Evolutionary conservation across 2,113 vertebrate species (phyloP), one percentile per base, ranked within the genome.

Genomic region (Periophthalmus modestus): DNA sequence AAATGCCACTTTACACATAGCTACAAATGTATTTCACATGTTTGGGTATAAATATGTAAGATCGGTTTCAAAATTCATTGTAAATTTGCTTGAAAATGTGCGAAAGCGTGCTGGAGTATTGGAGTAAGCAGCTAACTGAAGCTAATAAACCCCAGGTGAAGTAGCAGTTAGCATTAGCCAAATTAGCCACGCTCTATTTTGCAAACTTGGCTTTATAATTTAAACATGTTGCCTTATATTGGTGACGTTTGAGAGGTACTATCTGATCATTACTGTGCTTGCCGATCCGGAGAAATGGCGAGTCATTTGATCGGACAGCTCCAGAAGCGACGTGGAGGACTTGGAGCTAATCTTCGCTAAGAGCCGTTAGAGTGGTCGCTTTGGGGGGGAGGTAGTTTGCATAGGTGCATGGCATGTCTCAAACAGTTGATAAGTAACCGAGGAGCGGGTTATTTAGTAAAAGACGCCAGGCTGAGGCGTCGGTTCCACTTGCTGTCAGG

Each of bases 71-170:
- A 19, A 39, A 19, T 43, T 65, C 62, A 65, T 65, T 65, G 62
- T 65, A 21, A 43, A 39, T 65, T 65, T 39, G 62, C 62, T n/a
- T 36, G 34, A 7, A 28, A 48, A 67, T 13, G n/a, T 23, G 39
- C 19, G 13, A 67, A 47, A 67, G 21, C 28, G 43, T 43, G 1
- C 67, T 3, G 69, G 73, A 79, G 86, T 69, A 21, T 66, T 5
- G 34, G 13, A 28, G 66, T 52, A 48, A 77, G 63, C 11, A 34
- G 82, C 84, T 86, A 85, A 58, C 83, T 33, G 10, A 33, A 3
- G 81, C 86, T 85, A 85, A 84, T 82, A 76, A 87, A 67, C 57
- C 61, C 24, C 76, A 85, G 86, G 81, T 85, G 81, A 54, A 75
- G 14, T 83, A 79, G 81, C 79, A 2, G 5, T 43, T 77, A 83